Base-by-base conservation (phyloP, 2,113 vertebrate species). In the Marcusenius ussheri region DNA sequence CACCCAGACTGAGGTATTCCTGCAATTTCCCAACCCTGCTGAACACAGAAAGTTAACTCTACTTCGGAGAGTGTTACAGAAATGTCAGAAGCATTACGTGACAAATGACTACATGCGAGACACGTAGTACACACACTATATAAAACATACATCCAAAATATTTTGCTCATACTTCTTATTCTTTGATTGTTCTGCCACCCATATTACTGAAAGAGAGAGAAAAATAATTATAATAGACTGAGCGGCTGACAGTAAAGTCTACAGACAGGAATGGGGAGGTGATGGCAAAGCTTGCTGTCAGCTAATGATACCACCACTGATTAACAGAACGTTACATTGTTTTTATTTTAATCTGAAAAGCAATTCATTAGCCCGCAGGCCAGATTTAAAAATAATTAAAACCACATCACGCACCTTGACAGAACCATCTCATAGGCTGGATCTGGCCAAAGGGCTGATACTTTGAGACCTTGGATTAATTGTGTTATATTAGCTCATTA, bases 1-100 rank as follows among this genome's bases (percentile, higher is more conserved):
- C 90, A 70, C 83, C 90, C 88, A 80, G 87, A 45, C 13, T 19
- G 2, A 31, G 0, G 31, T 58, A 90, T 91, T 93, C 86, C 89
- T 74, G 1, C 0, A 0, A 88, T 51, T 86, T 86, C 85, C 31
- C 83, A 70, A 66, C 62, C 62, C 62, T 66, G n/a, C n/a, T 11
- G 62, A 66, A 31, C 62, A 70, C n/a, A 31, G 62, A 31, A 70
- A 31, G 62, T 31, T 31, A 31, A 31, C 62, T 70, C 9, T 70
- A 13, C n/a, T 31, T 27, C 5, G n/a, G 10, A 31, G n/a, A 27
- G 62, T 1, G n/a, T 66, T 66, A 66, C 62, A 13, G n/a, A 70
- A 9, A 70, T 13, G 62, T 70, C 62, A 70, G 62, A 70, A 27
- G 62, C 62, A 27, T 27, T 27, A 66, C 13, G 62, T 1, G 10